Evolutionary conservation across 2,113 vertebrate species (phyloP), one percentile per base, ranked within the genome.

Genomic region (Peromyscus leucopus): DNA sequence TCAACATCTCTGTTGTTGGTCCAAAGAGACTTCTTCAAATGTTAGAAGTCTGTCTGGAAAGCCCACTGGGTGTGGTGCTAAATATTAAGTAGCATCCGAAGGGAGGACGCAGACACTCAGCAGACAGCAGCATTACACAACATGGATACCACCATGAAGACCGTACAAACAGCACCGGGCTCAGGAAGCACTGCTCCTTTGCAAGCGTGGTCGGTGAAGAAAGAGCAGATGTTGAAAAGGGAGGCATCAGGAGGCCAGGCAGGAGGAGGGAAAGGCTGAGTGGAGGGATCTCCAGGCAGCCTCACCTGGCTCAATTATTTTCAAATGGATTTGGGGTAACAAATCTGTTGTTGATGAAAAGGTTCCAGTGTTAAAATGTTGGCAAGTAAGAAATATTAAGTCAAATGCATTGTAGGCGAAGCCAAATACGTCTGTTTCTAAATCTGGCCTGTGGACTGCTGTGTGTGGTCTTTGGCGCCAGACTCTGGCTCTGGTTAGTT

Each of bases 371-470:
- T 91, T 55, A n/a, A 96, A 86, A 86, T 51, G 26, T 75, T 91
- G 74, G 57, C 46, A 86, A 89, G 55, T 42, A 79, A 89, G 17
- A 89, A 78, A 86, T 71, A 63, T 59, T 15, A 93, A 92, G 39
- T 78, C 63, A 85, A 92, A 93, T 72, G 36, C 26, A 15, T 33
- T 31, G 17, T 26, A 63, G 74, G 78, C 39, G 61, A 90, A 87
- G 82, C 15, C 83, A 96, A 71, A 88, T 0, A 28, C 65, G 4
- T 36, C 88, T 84, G 5, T 84, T 85, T 33, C 57, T 13, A 46
- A 39, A 85, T 88, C 16, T 65, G 48, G 39, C 51, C 69, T 2
- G 0, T 19, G 57, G 61, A 26, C 6, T 59, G 57, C 42, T 5
- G 2, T 55, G 51, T 72, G 33, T 92, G 75, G 90, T 28, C 42